A percentile compares a stretch with the other conserved stretches of the same genome.
Evolutionary conservation across 2,888 invertebrate genomes (phyloP).

Genomic region (Disparrhopalites patrizii): DNA sequence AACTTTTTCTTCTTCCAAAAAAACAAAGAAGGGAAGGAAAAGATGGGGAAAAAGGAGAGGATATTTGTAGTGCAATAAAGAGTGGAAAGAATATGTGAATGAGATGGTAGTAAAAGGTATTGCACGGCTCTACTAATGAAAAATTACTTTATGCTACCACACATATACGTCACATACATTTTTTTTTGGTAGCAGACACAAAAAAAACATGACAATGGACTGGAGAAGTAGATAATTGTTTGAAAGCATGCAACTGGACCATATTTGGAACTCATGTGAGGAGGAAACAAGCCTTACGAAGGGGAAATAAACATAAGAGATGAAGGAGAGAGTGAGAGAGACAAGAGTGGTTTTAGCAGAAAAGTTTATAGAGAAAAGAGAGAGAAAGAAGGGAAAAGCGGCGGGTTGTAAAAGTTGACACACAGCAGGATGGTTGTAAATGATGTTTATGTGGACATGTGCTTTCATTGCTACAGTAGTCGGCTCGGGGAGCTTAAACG

Average conservation of each 20-base stretch:
- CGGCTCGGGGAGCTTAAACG: constrained; percentile 14
- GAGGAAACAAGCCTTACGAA: too few relatives aligned
- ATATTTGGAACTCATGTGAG: constrained; percentile 7
- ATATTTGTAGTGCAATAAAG: constrained; percentile 1
- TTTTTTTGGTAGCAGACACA: background rate
- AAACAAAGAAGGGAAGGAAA: too few relatives aligned
- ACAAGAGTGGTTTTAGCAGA: too few relatives aligned
- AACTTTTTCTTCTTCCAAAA: too few relatives aligned
- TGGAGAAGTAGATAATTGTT: constrained; percentile 12
- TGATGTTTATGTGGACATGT: constrained; percentile 17
- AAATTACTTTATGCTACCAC: background rate
- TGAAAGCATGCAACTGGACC: constrained; percentile 12
- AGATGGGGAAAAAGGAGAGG: too few relatives aligned
- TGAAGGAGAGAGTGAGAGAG: too few relatives aligned
- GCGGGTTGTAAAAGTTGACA: constrained; percentile 20
- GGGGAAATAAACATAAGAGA: too few relatives aligned
- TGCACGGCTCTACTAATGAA: background rate
- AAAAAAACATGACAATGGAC: background rate
- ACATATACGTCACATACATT: background rate
- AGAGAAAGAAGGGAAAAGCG: too few relatives aligned
- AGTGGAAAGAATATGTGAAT: constrained; percentile 2
- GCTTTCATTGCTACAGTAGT: constrained; percentile 14
- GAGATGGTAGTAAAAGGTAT: constrained; percentile 10
- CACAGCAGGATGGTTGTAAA: constrained; percentile 21
- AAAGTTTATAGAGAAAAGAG: too few relatives aligned